Percentiles rank a stretch among this genome's conserved stretches.
phyloP scores from a whole-genome alignment of 2,888 invertebrate species.

The Leptopilina myrica region DNA sequence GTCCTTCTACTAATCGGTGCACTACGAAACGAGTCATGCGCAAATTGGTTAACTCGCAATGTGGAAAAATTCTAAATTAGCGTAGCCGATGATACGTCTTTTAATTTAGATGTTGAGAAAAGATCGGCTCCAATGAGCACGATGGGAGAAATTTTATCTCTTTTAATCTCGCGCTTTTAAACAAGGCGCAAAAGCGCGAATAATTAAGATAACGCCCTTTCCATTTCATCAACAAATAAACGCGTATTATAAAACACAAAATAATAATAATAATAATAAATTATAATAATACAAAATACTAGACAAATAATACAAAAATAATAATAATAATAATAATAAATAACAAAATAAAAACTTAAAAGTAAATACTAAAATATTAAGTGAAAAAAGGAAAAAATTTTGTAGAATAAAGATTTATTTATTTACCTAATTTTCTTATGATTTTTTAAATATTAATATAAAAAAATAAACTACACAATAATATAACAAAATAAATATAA shows the following conservation, averaged over 20 bases:
- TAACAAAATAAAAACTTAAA: no score
- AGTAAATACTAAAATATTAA: no score
- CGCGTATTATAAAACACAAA: no score
- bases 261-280: neutral
- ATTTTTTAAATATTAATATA: no score
- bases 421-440: no score
- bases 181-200: neutral
- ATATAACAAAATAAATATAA: no score
- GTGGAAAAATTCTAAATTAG: conserved; percentile 34
- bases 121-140: conserved; percentile 16
- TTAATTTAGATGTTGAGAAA: conserved; percentile 21
- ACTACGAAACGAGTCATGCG: conserved; percentile 26
- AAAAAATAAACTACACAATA: no score
- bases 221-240: neutral
- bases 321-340: no score
- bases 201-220: conserved; percentile 5
- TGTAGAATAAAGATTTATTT: no score
- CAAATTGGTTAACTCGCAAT: conserved; percentile 14
- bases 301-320: no score
- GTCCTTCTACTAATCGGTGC: conserved; percentile 23
- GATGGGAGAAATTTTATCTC: neutral
- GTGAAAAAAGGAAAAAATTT: no score
- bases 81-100: conserved; percentile 13
- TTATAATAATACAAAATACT: neutral
- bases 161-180: conserved; percentile 13